phyloP scores from a whole-genome alignment of 1,140 invertebrate species.

The Amyelois transitella region DNA sequence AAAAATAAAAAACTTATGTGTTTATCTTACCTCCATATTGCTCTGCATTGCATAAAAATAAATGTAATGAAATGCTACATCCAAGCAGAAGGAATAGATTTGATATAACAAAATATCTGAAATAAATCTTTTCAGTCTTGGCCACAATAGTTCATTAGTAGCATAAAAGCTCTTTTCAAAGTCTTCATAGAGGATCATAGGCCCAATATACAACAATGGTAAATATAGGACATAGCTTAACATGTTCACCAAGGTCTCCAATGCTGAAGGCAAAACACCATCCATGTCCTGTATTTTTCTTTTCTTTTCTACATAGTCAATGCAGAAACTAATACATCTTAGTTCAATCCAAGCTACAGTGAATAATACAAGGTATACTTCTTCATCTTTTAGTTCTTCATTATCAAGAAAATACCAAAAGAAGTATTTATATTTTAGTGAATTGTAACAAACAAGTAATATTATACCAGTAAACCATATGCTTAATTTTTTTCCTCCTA shows the following conservation, averaged over 20 bases:
- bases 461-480: constrained; percentile 53
- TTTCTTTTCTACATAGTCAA: constrained; percentile 50
- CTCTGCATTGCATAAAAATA: constrained; percentile 84
- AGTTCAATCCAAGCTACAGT: constrained; percentile 63
- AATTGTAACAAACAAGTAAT: constrained; percentile 53
- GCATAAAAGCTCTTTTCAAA: constrained; percentile 70
- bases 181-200: constrained; percentile 83
- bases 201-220: constrained; percentile 85
- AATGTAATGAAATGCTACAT: constrained; percentile 84
- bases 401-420: constrained; percentile 56
- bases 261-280: neutral
- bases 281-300: neutral
- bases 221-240: constrained; percentile 86
- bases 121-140: constrained; percentile 61
- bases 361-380: constrained; percentile 64
- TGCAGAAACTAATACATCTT: constrained; percentile 63
- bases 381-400: constrained; percentile 54
- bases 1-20: constrained; percentile 13
- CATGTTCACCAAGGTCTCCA: constrained; percentile 42
- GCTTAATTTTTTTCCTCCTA: constrained; percentile 45
- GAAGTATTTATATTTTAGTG: constrained; percentile 56
- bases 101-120: constrained; percentile 78
- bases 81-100: constrained; percentile 83
- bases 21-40: constrained; percentile 73
- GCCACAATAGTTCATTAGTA: constrained; percentile 47